Conservation (phyloP, 1,140 invertebrate species). For the Formica exsecta region DNA sequence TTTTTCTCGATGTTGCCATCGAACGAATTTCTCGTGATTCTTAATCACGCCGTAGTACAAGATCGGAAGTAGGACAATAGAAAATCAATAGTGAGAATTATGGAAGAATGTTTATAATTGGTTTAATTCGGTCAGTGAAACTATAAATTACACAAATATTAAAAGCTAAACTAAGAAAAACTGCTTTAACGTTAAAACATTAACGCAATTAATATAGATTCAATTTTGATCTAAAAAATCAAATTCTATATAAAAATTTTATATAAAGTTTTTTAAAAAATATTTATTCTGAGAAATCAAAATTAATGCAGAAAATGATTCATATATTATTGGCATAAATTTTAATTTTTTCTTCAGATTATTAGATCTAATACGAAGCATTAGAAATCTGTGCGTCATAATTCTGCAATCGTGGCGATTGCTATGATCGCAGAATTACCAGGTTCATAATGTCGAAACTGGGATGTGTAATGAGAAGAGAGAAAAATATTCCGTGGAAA, state of each 20-base stretch:
- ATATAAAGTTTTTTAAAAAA: too few species aligned
- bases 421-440: background rate
- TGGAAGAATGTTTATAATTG: background rate
- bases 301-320: too few species aligned
- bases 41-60: background rate
- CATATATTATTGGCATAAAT: background rate
- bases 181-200: too few species aligned
- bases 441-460: constrained; percentile 13
- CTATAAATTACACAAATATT: too few species aligned
- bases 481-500: constrained; percentile 24
- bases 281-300: too few species aligned
- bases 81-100: background rate
- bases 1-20: constrained; percentile 24
- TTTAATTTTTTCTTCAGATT: background rate
- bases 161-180: too few species aligned
- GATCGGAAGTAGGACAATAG: constrained; percentile 3
- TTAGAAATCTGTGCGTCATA: background rate
- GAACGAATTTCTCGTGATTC: constrained; percentile 7
- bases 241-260: too few species aligned
- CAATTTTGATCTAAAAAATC: too few species aligned
- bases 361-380: background rate
- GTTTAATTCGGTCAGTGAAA: background rate
- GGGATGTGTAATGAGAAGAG: background rate
- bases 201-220: too few species aligned
- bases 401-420: background rate